Evolutionary conservation across 2,888 invertebrate species (phyloP).

Genomic region (Vanessa cardui): DNA sequence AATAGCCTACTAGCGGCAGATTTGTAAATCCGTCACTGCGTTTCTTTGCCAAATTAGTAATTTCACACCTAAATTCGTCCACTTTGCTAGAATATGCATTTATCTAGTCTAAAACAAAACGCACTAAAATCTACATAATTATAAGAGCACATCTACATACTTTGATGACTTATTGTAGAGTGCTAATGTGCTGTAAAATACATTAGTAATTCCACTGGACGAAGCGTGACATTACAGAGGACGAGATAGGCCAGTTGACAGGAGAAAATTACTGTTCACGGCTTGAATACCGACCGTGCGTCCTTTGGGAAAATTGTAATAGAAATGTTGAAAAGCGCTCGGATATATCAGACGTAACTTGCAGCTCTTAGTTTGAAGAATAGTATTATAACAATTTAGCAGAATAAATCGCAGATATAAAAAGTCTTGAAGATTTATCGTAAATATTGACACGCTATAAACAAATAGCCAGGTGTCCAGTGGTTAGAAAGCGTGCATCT

Average conservation of each 20-base stretch:
- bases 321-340: not conserved
- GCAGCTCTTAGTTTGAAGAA: not conserved
- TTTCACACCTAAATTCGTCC: no score
- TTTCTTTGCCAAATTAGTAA: no score
- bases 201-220: conserved; percentile 2
- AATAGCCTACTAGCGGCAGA: no score
- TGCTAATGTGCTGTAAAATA: conserved; percentile 2
- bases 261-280: conserved; percentile 52
- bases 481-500: no score
- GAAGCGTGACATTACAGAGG: conserved; percentile 29
- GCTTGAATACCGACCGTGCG: conserved; percentile 28
- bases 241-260: conserved; percentile 45
- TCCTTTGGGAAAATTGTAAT: conserved; percentile 21
- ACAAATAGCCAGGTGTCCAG: no score
- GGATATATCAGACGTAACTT: not conserved
- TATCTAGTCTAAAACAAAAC: no score
- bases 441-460: not conserved
- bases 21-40: no score
- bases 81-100: no score
- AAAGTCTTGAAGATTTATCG: not conserved
- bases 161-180: conserved; percentile 15
- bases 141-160: not conserved
- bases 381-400: not conserved
- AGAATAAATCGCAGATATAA: no score
- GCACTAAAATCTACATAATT: not conserved